Evolutionary conservation across 2,113 vertebrate species (phyloP), one percentile per base, ranked within the genome.

Genomic region (Tympanuchus pallidicinctus): DNA sequence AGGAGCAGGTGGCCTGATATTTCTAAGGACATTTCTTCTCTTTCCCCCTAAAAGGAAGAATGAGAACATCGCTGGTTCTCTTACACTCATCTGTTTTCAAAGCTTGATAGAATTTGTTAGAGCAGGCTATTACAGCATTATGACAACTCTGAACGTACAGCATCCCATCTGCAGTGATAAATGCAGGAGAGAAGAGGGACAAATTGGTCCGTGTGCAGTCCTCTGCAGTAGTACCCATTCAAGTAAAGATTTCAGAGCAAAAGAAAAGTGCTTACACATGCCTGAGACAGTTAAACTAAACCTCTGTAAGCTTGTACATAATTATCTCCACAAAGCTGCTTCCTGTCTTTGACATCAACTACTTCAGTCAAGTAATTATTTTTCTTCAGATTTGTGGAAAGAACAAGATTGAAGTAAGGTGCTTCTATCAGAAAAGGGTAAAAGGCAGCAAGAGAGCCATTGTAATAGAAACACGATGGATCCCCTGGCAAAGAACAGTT

Each of bases 311-410:
- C n/a, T 32, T 70, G n/a, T 21, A 63, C 19, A 7, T 13, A 48
- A 63, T 80, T 52, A 45, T 11, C 72, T 89, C 40, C 70, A n/a
- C 18, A 54, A 69, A 91, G 60, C 56, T 89, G 36, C 42, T 93
- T 90, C 64, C 69, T 57, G 11, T 70, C 75, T 80, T n/a, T 85
- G 50, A 42, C 24, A 36, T 82, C 45, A 83, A 40, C 57, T 89
- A 43, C 32, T 74, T 73, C 56, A 71, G 50, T 60, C 56, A 74
- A 78, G 30, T 48, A 48, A 65, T 69, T 32, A 8, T 19, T 86
- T 83, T 71, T 88, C 45, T 88, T 91, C n/a, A 52, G 18, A 30
- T 36, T 64, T 90, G 42, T 76, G 36, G 71, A 82, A 60, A 80
- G 59, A 84, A 45, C 30, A 70, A 47, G 19, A 10, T 30, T 28